Percentiles rank a stretch among this genome's conserved stretches.
phyloP scores from a whole-genome alignment of 2,113 vertebrate genomes.

The Phyllopteryx taeniolatus region DNA sequence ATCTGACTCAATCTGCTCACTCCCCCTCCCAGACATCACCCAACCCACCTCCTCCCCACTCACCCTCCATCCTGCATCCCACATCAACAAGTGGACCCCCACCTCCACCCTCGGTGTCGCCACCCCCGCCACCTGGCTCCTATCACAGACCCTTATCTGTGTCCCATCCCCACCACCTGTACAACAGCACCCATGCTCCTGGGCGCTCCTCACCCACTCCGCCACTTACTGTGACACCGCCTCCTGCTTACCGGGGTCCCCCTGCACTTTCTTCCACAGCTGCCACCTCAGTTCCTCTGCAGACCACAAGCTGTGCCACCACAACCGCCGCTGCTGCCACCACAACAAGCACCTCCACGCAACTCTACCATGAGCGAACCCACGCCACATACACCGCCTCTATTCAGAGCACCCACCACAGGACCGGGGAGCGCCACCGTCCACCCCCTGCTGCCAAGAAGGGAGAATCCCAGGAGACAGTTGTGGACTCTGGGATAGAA shows the following conservation, averaged over 20 bases:
- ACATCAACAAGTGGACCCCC: slow-evolving; percentile 63
- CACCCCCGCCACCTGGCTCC: slow-evolving; percentile 70
- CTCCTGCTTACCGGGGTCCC: slow-evolving; percentile 63
- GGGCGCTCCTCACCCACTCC: slow-evolving; percentile 73
- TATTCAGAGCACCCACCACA: slow-evolving; percentile 46
- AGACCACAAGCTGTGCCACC: slow-evolving; percentile 58
- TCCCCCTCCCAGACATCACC: slow-evolving; percentile 71
- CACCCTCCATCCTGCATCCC: slow-evolving; percentile 60
- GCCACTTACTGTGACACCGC: slow-evolving; percentile 56
- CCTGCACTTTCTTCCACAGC: slow-evolving; percentile 38
- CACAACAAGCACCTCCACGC: slow-evolving; percentile 63
- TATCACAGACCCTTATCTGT: slow-evolving; percentile 76
- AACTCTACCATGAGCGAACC: slow-evolving; percentile 59
- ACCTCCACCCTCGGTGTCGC: slow-evolving; percentile 69
- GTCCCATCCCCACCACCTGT: slow-evolving; percentile 74
- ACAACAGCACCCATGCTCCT: slow-evolving; percentile 62
- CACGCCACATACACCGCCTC: slow-evolving; percentile 46
- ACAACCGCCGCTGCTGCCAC: slow-evolving; percentile 51
- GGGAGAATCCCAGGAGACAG: slow-evolving; percentile 80
- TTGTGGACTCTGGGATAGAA: slow-evolving; percentile 90
- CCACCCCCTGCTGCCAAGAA: slow-evolving; percentile 57
- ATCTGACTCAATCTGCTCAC: slow-evolving; percentile 80
- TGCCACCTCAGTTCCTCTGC: slow-evolving; percentile 47
- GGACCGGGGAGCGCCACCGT: slow-evolving; percentile 59
- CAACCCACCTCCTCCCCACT: slow-evolving; percentile 59